Evolutionary conservation across 2,797 vertebrate species (phyloP).

Genomic region (Enteromius radiatus): DNA sequence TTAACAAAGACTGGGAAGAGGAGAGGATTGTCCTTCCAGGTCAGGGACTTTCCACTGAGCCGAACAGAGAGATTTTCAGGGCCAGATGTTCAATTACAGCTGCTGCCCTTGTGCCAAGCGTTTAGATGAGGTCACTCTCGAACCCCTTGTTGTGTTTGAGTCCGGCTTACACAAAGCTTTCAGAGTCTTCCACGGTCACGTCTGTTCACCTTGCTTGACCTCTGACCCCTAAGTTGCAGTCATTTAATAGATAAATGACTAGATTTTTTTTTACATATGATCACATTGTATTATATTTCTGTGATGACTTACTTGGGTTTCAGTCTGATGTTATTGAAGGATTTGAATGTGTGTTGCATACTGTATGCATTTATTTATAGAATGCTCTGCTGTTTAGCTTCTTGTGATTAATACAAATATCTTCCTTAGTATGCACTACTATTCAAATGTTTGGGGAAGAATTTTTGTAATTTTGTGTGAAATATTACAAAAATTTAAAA

Average conservation of each 20-base stretch:
- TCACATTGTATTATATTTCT: not conserved
- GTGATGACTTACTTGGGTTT: not conserved
- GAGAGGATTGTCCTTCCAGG: conserved; percentile 61
- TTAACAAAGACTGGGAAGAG: conserved; percentile 70
- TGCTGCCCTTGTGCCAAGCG: conserved; percentile 47
- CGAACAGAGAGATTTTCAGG: conserved; percentile 59
- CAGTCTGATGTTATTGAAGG: not conserved
- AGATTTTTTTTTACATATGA: not conserved
- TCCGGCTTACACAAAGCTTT: conserved; percentile 31
- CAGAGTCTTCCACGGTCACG: not conserved
- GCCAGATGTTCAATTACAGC: conserved; percentile 72
- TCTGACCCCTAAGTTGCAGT: not conserved
- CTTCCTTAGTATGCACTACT: not conserved
- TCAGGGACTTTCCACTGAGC: conserved; percentile 65
- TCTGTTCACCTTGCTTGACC: conserved; percentile 36
- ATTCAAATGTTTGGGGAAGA: not conserved
- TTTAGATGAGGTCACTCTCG: conserved; percentile 35
- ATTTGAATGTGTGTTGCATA: not conserved
- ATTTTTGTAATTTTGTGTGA: too few relatives aligned
- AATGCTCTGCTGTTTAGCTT: not conserved
- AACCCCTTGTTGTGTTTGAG: conserved; percentile 39
- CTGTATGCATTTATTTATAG: not conserved
- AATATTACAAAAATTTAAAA: too few relatives aligned
- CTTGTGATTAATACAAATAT: not conserved
- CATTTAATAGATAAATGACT: not conserved